Evolutionary conservation across 2,888 invertebrate genomes (phyloP), one percentile per base, ranked within the genome.

Genomic region (Ornithoptera priamus): DNA sequence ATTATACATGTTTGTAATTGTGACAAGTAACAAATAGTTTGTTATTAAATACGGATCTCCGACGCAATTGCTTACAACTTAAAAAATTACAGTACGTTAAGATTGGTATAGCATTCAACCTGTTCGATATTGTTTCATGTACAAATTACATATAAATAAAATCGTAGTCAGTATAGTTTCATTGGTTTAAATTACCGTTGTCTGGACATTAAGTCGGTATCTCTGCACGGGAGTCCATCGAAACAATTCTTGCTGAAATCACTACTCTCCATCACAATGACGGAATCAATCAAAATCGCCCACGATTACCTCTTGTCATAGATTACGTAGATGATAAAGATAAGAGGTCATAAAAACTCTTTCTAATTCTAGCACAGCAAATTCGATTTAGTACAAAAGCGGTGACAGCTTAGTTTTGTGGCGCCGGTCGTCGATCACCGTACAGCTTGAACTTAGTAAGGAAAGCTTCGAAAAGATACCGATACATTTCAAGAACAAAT

Each of bases 211-310:
- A 75, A 72, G 46, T 68, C 67, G 73, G 65, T 74, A 74, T 73
- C 74, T 71, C 75, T 76, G 71, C 65, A 79, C 81, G 75, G 81
- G 78, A 79, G 79, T 81, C 80, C 75, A 73, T 72, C 77, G 75
- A 73, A 83, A 80, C 80, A 81, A 84, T 80, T 83, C 80, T 77
- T 76, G 72, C 78, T 82, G 80, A 85, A 86, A 86, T 85, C 81
- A 84, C 81, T 80, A 77, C 77, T 80, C 80, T 80, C 77, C 70
- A 74, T 75, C 74, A 79, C 84, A 83, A 85, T 83, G 84, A 83
- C 79, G 79, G 80, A 79, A 85, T 84, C 85, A 84, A 84, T 85
- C 78, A 75, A 73, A 80, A 78, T 81, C 77, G 77, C 75, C 77
- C 65, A 75, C 73, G 72, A 81, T 82, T 79, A 80, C 74, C 50